A percentile compares a stretch with the other conserved stretches of the same genome.
Evolutionary conservation across 2,113 vertebrate genomes (phyloP).

Genomic region (Catharus minimus): DNA sequence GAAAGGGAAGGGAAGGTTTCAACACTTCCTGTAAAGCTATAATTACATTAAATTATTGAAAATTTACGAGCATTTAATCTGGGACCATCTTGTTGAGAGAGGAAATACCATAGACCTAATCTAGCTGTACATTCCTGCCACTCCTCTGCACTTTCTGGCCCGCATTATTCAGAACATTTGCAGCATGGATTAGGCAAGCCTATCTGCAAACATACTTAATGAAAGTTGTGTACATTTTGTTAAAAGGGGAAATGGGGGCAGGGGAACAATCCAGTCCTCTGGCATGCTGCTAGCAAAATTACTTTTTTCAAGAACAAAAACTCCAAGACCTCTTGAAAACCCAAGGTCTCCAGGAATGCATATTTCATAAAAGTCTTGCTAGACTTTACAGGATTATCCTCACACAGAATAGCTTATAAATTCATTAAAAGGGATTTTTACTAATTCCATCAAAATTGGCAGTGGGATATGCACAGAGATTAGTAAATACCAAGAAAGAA

Average conservation of each 20-base stretch:
- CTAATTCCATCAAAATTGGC: neutral
- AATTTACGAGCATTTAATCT: neutral
- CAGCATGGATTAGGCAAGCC: neutral
- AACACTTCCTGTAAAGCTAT: neutral
- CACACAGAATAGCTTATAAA: neutral
- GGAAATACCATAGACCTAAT: constrained; percentile 39
- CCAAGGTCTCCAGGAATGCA: neutral
- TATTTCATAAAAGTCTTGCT: neutral
- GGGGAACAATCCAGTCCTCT: neutral
- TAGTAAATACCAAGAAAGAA: neutral
- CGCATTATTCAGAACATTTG: neutral
- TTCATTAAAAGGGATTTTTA: constrained; percentile 24
- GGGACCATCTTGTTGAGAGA: neutral
- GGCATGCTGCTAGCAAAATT: neutral
- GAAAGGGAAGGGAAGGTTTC: neutral
- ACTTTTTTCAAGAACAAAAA: neutral
- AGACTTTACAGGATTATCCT: neutral
- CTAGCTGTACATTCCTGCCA: constrained; percentile 50
- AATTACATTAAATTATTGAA: neutral
- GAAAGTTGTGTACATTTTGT: neutral
- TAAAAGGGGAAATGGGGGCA: neutral
- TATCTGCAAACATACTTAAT: neutral
- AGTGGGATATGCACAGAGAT: neutral
- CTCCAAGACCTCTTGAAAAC: neutral
- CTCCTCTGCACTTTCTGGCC: neutral